These are phyloP conservation scores for Sebastiscus albofasciatus DNA, from an alignment of 2,797 vertebrate genomes.

Conservation along the genomic window DNA sequence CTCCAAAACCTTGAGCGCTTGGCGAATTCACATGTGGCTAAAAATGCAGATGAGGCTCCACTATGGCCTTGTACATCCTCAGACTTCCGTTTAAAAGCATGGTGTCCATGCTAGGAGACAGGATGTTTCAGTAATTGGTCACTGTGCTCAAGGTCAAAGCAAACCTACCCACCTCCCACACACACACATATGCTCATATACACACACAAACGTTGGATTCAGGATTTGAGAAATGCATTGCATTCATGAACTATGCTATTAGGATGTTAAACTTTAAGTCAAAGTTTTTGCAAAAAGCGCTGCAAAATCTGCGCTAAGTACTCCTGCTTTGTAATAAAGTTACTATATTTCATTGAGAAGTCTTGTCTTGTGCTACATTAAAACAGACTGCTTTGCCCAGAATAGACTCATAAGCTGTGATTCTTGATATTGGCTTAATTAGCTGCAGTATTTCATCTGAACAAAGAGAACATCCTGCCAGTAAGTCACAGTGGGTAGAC, in stretches of 20 bases:
- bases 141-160: conserved; percentile 16
- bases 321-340: not conserved
- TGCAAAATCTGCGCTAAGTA: not conserved
- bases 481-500: not conserved
- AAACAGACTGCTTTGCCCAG: not conserved
- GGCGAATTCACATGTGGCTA: conserved; percentile 43
- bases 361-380: not conserved
- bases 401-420: not conserved
- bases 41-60: conserved; percentile 27
- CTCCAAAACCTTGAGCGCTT: conserved; percentile 13
- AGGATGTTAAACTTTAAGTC: not conserved
- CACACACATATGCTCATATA: not conserved
- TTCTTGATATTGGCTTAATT: not conserved
- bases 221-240: not conserved
- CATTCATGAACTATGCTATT: not conserved
- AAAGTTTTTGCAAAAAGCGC: not conserved
- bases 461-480: not conserved
- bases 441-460: not conserved
- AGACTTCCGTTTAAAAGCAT: conserved; percentile 6
- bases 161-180: not conserved
- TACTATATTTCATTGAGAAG: not conserved
- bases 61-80: not conserved
- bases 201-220: not conserved
- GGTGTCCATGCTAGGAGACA: not conserved
- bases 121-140: conserved; percentile 4